Evolutionary conservation across 2,797 vertebrate species (phyloP).

Genomic region (Myotis myotis): DNA sequence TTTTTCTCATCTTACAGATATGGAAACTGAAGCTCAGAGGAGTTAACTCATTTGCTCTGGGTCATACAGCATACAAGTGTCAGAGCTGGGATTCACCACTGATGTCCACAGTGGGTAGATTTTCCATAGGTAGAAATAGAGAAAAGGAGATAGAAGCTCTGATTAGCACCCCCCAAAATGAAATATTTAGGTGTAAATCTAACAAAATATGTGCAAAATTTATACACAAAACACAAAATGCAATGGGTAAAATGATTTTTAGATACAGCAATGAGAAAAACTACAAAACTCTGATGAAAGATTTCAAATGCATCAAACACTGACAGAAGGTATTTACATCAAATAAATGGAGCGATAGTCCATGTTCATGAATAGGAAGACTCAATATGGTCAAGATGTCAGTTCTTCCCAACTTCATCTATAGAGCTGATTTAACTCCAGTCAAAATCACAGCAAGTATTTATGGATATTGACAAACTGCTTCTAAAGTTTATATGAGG

Average conservation of each 20-base stretch:
- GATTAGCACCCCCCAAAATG: background rate
- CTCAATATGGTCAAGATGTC: background rate
- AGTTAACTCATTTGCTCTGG: background rate
- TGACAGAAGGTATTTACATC: background rate
- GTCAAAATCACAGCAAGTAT: background rate
- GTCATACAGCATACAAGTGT: background rate
- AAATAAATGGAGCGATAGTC: background rate
- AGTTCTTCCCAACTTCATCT: background rate
- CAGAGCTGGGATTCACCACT: background rate
- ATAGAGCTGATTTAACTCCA: background rate
- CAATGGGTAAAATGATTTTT: too few species aligned
- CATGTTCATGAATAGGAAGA: background rate
- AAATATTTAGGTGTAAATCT: background rate
- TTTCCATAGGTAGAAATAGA: background rate
- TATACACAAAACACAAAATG: background rate
- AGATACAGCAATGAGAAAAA: background rate
- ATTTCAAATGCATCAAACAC: background rate
- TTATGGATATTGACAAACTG: background rate
- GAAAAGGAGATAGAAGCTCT: background rate
- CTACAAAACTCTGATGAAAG: background rate
- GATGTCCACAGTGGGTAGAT: background rate
- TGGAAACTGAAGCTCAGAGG: background rate
- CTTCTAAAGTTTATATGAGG: background rate
- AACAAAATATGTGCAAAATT: background rate
- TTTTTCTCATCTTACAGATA: background rate